These are phyloP conservation scores for Arctia plantaginis DNA, from an alignment of 2,888 invertebrate genomes.

Conservation along the genomic window DNA sequence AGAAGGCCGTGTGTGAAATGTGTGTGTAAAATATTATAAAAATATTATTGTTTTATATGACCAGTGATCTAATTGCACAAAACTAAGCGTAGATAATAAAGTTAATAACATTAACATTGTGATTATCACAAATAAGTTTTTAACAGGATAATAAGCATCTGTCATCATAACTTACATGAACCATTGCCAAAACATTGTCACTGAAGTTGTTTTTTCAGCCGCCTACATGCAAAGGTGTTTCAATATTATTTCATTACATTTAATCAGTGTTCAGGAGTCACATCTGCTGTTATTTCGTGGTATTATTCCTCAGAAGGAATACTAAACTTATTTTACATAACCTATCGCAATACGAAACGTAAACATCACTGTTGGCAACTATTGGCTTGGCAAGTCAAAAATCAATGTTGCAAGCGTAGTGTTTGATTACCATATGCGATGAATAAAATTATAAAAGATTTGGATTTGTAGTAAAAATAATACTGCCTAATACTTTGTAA, in stretches of 20 bases:
- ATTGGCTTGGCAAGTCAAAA: neutral
- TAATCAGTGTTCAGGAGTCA: neutral
- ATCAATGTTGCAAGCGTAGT: neutral
- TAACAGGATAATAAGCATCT: neutral
- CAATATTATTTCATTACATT: constrained; percentile 9
- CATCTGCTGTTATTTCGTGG: constrained; percentile 10
- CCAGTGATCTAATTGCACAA: neutral
- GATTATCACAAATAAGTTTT: neutral
- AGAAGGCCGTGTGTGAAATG: no score
- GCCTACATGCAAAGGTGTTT: neutral
- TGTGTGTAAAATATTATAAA: no score
- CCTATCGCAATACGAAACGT: constrained; percentile 36
- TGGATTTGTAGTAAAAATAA: neutral
- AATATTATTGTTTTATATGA: neutral
- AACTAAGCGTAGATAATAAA: neutral
- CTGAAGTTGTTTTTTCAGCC: neutral
- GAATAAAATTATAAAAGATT: neutral
- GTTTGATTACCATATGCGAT: neutral
- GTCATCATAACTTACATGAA: constrained; percentile 19
- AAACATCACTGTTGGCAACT: constrained; percentile 37
- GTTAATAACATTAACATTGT: neutral
- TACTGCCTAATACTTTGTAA: no score
- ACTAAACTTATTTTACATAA: constrained; percentile 27
- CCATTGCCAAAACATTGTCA: constrained; percentile 25
- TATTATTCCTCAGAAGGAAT: constrained; percentile 8